Base-by-base conservation (phyloP, 35 echinoderm and acorn worm species). In the Diadema setosum region DNA sequence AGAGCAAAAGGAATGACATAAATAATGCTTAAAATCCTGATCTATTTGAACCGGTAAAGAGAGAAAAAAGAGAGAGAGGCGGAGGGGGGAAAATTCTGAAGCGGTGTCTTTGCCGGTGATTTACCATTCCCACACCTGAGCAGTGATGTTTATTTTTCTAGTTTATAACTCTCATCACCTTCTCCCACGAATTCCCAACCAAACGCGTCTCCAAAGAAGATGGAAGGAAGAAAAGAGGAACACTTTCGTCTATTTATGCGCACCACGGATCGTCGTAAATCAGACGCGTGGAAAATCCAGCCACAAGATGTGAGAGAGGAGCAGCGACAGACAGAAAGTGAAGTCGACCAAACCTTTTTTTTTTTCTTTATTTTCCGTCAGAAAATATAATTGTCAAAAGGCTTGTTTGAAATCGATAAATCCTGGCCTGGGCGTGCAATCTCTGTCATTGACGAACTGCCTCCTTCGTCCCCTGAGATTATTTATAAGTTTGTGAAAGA, bases 401-500 rank as follows among this genome's bases (percentile, higher is more conserved):
- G 35, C 34, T 35, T 78, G 73, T 78, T 78, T 78, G 73, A 78
- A 42, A 78, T 78, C 73, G 73, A 78, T 78, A 78, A 78, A 78
- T 78, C 73, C 34, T 78, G 73, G 24, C 40, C 40, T 39, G 73
- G 37, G 37, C 40, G 33, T 44, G 73, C 39, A 44, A 15, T 11
- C 21, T 41, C 27, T 44, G 40, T 42, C 73, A 42, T 78, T 78
- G 73, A 36, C 35, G 39, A 78, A 78, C 73, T 78, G 73, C 73
- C 27, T n/a, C 37, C 73, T 44, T 21, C 73, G 44, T 78, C 73
- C 73, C 73, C 20, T 39, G 73, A 21, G 73, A 78, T 78, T 78
- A 78, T 78, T 78, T 78, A 78, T 78, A 78, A 78, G 73, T 78
- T 78, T 78, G 73, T 78, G 73, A 78, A 78, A 78, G 73, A 78